These are phyloP conservation scores for Bombus vancouverensis DNA, from an alignment of 1,140 invertebrate species.

Conservation along the genomic window DNA sequence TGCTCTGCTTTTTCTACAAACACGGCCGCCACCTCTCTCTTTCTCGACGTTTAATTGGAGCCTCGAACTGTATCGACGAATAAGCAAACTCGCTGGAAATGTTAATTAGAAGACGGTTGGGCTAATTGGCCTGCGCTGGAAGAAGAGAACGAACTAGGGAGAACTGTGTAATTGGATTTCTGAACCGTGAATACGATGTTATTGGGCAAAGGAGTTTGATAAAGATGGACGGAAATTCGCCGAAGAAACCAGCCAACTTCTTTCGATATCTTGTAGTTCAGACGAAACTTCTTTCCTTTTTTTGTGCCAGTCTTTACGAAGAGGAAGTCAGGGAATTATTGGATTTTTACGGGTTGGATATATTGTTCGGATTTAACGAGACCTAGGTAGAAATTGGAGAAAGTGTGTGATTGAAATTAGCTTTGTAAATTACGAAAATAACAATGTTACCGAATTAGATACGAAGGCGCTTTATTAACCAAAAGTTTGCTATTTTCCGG, in stretches of 20 bases:
- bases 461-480: not conserved
- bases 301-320: not conserved
- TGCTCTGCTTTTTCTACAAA: not conserved
- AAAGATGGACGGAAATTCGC: conserved; percentile 14
- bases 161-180: conserved; percentile 21
- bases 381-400: not conserved
- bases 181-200: conserved; percentile 28
- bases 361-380: not conserved
- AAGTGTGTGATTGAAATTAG: not conserved
- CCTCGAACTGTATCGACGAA: conserved; percentile 22
- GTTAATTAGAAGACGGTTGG: conserved; percentile 11
- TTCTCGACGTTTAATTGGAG: conserved; percentile 20
- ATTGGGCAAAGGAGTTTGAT: conserved; percentile 12
- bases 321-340: not conserved
- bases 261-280: not conserved
- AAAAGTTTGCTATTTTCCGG: not conserved
- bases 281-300: not conserved
- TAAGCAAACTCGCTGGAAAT: conserved; percentile 19
- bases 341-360: not conserved
- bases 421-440: not conserved
- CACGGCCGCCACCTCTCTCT: not conserved
- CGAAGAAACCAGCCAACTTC: conserved; percentile 11
- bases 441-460: not conserved
- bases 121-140: conserved; percentile 24
- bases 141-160: not conserved